Conservation (phyloP, 1,140 invertebrate genomes). For the Drosophila repleta region DNA sequence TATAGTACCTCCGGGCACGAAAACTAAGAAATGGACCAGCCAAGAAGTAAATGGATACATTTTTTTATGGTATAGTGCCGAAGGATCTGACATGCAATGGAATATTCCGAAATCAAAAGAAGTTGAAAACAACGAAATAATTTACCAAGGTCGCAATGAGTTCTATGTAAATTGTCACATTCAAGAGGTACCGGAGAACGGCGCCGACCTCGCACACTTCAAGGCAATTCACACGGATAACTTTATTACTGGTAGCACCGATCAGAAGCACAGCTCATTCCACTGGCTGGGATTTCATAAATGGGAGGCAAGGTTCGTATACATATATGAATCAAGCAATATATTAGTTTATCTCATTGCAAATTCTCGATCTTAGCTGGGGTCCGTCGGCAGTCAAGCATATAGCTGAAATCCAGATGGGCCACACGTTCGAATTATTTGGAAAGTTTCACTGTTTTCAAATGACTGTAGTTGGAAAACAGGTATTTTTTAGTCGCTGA, state of each 20-base stretch:
- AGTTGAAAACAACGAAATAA: conserved; percentile 86
- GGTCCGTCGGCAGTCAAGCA: conserved; percentile 46
- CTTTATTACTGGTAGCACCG: conserved; percentile 86
- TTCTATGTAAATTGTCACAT: conserved; percentile 90
- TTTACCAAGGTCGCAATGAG: conserved; percentile 90
- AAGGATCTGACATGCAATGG: conserved; percentile 89
- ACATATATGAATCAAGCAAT: conserved; percentile 5
- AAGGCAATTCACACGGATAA: conserved; percentile 89
- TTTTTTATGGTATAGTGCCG: conserved; percentile 94
- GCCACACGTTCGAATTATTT: conserved; percentile 57
- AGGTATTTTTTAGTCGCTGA: too few relatives aligned
- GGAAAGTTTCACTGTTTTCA: conserved; percentile 52
- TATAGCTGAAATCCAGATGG: conserved; percentile 60
- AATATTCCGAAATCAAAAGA: conserved; percentile 86
- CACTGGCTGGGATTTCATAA: conserved; percentile 48
- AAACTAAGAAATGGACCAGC: conserved; percentile 87
- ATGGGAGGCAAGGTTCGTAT: conserved; percentile 77
- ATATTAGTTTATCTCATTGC: too few relatives aligned
- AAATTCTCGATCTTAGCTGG: conserved; percentile 49
- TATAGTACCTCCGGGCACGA: conserved; percentile 85
- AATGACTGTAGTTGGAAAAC: conserved; percentile 62
- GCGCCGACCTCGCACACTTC: conserved; percentile 93
- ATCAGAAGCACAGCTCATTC: conserved; percentile 45
- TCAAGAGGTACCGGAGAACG: conserved; percentile 97
- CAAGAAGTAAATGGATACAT: conserved; percentile 90